These are phyloP conservation scores for Anagyrus pseudococci DNA, from an alignment of 2,888 invertebrate species.

Conservation along the genomic window DNA sequence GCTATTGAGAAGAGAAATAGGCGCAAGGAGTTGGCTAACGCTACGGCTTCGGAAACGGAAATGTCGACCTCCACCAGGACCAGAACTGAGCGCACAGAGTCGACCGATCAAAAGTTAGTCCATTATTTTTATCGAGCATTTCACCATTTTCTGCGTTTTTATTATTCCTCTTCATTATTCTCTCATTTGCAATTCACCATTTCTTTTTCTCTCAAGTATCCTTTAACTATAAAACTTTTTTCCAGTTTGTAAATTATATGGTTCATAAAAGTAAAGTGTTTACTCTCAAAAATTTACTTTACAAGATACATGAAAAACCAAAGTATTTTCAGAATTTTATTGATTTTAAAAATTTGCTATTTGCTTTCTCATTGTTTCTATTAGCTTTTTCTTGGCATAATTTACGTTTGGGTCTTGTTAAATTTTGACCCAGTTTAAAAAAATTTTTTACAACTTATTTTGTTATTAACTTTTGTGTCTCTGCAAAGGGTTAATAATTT, in stretches of 20 bases:
- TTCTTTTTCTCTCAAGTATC: too few species aligned
- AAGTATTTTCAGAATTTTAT: too few species aligned
- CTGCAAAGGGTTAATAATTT: too few species aligned
- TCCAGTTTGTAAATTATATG: too few species aligned
- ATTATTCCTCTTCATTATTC: neutral
- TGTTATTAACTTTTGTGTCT: neutral
- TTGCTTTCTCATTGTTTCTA: too few species aligned
- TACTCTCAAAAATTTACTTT: neutral
- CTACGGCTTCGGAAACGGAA: constrained; percentile 81
- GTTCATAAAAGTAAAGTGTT: too few species aligned
- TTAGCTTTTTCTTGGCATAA: too few species aligned
- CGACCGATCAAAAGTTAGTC: constrained; percentile 60
- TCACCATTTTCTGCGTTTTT: neutral
- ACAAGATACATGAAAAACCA: neutral
- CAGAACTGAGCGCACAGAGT: constrained; percentile 67
- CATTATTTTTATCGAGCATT: neutral
- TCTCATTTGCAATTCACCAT: too few species aligned
- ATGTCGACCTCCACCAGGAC: constrained; percentile 72
- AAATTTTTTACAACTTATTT: neutral
- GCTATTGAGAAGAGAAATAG: constrained; percentile 78
- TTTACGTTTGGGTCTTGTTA: too few species aligned
- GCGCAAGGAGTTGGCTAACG: constrained; percentile 60
- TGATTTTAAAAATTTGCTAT: too few species aligned
- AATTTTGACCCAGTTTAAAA: too few species aligned
- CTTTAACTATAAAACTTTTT: too few species aligned